Conservation (phyloP, 2,888 invertebrate genomes). For the Acronicta leporina region DNA sequence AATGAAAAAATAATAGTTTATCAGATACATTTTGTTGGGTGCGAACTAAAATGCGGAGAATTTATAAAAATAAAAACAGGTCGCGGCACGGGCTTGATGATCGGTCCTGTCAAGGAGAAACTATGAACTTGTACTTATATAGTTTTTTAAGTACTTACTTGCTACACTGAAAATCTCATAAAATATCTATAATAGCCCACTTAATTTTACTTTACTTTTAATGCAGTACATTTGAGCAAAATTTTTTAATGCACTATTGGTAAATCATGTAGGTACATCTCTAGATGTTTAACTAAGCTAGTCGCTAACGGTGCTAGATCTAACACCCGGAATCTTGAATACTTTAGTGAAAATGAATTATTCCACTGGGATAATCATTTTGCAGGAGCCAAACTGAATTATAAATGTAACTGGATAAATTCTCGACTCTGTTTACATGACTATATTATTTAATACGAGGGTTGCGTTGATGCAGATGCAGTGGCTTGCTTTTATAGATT, state of each 20-base stretch:
- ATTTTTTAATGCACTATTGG: not conserved
- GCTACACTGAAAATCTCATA: constrained; percentile 21
- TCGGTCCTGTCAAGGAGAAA: constrained; percentile 28
- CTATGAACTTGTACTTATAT: constrained; percentile 28
- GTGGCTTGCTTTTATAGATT: too few species aligned
- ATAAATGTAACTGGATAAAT: not conserved
- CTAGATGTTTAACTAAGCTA: not conserved
- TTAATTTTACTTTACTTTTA: too few species aligned
- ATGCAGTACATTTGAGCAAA: too few species aligned
- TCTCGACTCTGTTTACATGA: too few species aligned
- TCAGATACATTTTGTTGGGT: constrained; percentile 32
- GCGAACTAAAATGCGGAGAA: constrained; percentile 25
- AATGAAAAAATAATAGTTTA: constrained; percentile 32
- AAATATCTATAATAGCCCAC: not conserved
- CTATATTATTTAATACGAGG: too few species aligned
- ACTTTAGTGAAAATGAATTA: not conserved
- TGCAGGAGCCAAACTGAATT: not conserved
- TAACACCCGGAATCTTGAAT: not conserved
- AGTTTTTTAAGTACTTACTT: constrained; percentile 26
- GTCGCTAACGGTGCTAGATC: constrained; percentile 1
- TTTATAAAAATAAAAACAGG: constrained; percentile 35
- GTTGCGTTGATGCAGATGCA: too few species aligned
- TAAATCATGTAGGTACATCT: not conserved
- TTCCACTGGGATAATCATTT: not conserved
- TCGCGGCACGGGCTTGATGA: constrained; percentile 16